Evolutionary conservation across 2,797 vertebrate genomes (phyloP).

Genomic region (Enoplosus armatus): DNA sequence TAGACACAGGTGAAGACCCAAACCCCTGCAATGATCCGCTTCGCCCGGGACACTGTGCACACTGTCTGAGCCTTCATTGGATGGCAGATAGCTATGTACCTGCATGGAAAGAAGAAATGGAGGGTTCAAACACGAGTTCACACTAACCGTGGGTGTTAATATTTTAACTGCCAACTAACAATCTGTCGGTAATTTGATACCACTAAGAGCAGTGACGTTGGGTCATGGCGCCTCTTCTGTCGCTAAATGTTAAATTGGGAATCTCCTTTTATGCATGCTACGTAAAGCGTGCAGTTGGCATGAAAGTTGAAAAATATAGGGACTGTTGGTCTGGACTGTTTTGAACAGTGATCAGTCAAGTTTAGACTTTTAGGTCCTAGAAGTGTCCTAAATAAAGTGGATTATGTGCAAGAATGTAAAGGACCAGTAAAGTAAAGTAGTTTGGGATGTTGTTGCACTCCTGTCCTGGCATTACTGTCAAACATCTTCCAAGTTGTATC

Average conservation of each 20-base stretch:
- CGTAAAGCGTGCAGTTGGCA: background rate
- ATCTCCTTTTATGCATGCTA: background rate
- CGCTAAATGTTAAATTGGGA: background rate
- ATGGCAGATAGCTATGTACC: constrained; percentile 90
- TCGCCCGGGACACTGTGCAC: constrained; percentile 87
- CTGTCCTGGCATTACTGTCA: too few species aligned
- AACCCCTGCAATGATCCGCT: constrained; percentile 83
- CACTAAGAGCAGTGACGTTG: too few species aligned
- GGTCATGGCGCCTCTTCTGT: background rate
- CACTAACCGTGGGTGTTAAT: background rate
- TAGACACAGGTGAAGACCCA: constrained; percentile 87
- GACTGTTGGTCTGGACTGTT: constrained; percentile 2
- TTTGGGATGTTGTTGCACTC: too few species aligned
- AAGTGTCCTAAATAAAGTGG: background rate
- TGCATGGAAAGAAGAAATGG: constrained; percentile 39
- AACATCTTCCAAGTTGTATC: too few species aligned
- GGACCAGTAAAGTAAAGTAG: too few species aligned
- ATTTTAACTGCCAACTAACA: background rate
- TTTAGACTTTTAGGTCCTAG: background rate
- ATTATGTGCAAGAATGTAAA: background rate
- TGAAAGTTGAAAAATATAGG: background rate
- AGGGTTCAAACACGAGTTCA: background rate
- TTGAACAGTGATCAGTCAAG: background rate
- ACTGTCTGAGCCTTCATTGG: constrained; percentile 86
- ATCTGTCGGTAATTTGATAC: background rate